Evolutionary conservation across 2,888 invertebrate genomes (phyloP).

Genomic region (Petrolisthes cinctipes): DNA sequence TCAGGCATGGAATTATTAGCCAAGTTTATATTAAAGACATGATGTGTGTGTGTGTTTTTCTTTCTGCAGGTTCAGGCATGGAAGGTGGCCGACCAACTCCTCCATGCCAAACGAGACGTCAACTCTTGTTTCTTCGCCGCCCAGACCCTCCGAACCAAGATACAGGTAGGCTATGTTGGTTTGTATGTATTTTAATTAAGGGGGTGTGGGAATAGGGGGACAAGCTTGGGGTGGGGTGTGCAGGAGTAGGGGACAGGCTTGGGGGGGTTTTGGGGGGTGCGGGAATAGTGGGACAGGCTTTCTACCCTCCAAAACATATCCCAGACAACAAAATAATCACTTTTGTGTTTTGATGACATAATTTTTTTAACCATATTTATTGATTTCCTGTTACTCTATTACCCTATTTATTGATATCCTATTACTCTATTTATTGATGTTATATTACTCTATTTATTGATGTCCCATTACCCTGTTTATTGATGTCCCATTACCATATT

Average conservation of each 20-base stretch:
- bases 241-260: too few species aligned
- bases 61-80: conserved; percentile 89
- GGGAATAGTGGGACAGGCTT: too few species aligned
- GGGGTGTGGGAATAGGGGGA: too few species aligned
- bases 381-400: not conserved
- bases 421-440: not conserved
- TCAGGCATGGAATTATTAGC: conserved; percentile 99
- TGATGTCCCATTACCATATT: not conserved
- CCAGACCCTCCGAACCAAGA: conserved; percentile 97
- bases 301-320: too few species aligned
- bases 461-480: not conserved
- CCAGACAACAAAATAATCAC: too few species aligned
- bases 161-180: conserved; percentile 74
- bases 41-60: not conserved
- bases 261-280: too few species aligned
- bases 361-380: not conserved
- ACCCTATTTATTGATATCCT: not conserved
- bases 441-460: not conserved
- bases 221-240: too few species aligned
- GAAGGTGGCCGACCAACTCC: conserved; percentile 94
- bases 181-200: too few species aligned
- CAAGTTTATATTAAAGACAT: not conserved
- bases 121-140: conserved; percentile 98
- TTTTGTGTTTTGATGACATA: not conserved
- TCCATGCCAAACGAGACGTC: conserved; percentile 87